These are phyloP conservation scores for Staurois parvus DNA, from an alignment of 2,797 vertebrate species.

Conservation along the genomic window DNA sequence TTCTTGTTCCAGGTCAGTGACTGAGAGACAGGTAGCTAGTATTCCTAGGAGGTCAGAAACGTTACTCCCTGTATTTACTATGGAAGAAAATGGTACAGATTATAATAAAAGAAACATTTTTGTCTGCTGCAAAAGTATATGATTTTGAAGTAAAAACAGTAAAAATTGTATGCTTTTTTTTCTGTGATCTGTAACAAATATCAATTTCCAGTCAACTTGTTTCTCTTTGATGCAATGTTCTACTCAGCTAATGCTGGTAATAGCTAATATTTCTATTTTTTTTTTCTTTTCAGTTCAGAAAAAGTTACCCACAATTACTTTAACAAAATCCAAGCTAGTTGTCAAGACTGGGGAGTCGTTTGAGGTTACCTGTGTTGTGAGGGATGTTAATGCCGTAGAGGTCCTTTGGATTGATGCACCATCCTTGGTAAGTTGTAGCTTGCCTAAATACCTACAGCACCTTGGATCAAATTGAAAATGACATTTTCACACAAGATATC, in stretches of 20 bases:
- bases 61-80: no score
- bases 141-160: no score
- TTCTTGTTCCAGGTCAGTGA: no score
- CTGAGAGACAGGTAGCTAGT: no score
- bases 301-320: slow-evolving; percentile 79
- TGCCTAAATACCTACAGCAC: not conserved
- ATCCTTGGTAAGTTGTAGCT: slow-evolving; percentile 80
- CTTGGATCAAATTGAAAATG: not conserved
- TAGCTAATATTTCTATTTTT: not conserved
- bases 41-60: no score
- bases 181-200: no score
- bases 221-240: not conserved
- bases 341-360: slow-evolving; percentile 85
- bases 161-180: no score
- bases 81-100: no score
- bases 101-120: no score
- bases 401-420: slow-evolving; percentile 81
- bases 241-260: not conserved
- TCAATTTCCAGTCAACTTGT: not conserved
- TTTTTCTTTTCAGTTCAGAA: slow-evolving; percentile 83
- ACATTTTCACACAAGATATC: slow-evolving; percentile 36
- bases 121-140: no score
- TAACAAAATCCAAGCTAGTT: slow-evolving; percentile 81
- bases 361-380: slow-evolving; percentile 84
- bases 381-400: slow-evolving; percentile 85